phyloP scores from a whole-genome alignment of 2,113 vertebrate genomes.

The Butorides virescens region DNA sequence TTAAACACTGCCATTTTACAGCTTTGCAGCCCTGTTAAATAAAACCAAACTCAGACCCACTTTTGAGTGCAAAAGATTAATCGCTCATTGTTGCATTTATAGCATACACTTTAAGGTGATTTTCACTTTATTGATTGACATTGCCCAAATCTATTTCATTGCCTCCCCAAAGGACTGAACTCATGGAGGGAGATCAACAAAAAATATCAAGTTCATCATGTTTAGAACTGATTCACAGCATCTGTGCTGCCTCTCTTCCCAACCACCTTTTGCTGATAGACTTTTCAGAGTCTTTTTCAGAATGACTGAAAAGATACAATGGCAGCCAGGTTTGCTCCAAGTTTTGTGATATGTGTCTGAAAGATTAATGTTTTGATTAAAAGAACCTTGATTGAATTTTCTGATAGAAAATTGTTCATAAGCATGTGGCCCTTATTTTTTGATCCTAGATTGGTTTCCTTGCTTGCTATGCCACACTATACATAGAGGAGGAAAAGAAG shows the following conservation, averaged over 20 bases:
- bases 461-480: neutral
- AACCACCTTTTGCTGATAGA: slow-evolving; percentile 28
- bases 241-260: slow-evolving; percentile 6
- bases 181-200: slow-evolving; percentile 49
- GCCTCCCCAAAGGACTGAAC: slow-evolving; percentile 39
- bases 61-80: neutral
- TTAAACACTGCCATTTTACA: neutral
- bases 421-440: slow-evolving; percentile 21
- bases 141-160: slow-evolving; percentile 56
- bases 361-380: slow-evolving; percentile 74
- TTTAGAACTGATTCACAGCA: slow-evolving; percentile 56
- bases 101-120: slow-evolving; percentile 29
- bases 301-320: slow-evolving; percentile 2
- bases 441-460: neutral
- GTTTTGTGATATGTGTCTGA: slow-evolving; percentile 54
- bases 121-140: slow-evolving; percentile 63
- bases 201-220: slow-evolving; percentile 64
- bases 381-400: slow-evolving; percentile 68
- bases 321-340: slow-evolving; percentile 17
- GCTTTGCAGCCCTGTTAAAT: neutral
- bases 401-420: slow-evolving; percentile 63
- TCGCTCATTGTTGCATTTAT: slow-evolving; percentile 35
- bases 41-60: neutral
- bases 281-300: slow-evolving; percentile 17
- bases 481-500: neutral